A percentile compares a stretch with the other conserved stretches of the same genome.
These are phyloP conservation scores for Coreoperca whiteheadi DNA, from an alignment of 2,113 vertebrate species.

Conservation along the genomic window DNA sequence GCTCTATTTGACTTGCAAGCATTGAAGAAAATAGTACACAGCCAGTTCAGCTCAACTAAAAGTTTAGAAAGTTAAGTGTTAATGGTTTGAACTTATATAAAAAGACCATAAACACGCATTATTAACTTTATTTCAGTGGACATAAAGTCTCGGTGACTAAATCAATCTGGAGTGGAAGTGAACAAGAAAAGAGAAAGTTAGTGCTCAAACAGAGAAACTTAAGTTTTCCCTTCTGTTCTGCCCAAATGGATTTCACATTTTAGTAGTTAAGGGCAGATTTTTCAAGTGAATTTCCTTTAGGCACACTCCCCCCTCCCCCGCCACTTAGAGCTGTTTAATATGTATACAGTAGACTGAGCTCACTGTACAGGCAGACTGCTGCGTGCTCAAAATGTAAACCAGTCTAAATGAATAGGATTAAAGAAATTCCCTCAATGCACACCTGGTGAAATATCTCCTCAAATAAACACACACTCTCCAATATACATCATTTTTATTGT, in stretches of 20 bases:
- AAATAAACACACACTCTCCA: conserved; percentile 61
- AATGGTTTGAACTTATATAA: neutral
- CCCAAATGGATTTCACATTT: neutral
- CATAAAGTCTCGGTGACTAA: neutral
- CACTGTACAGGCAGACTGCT: conserved; percentile 1
- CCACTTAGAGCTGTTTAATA: neutral
- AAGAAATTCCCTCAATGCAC: neutral
- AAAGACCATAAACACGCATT: neutral
- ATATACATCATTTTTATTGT: conserved; percentile 80
- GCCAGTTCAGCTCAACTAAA: neutral
- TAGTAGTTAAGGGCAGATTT: neutral
- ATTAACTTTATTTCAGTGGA: neutral
- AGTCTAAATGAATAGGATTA: conserved; percentile 48
- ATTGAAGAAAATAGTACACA: neutral
- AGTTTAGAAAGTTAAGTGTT: neutral
- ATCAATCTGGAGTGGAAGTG: neutral
- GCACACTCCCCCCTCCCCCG: neutral
- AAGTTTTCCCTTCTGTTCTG: neutral
- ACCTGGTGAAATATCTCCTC: conserved; percentile 28
- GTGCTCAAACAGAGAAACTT: neutral
- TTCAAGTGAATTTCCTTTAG: neutral
- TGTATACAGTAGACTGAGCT: conserved; percentile 5
- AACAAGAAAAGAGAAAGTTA: no score
- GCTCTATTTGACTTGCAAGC: neutral
- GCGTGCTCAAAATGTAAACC: conserved; percentile 63